These are phyloP conservation scores for Perccottus glenii DNA, from an alignment of 2,113 vertebrate species.

Conservation along the genomic window DNA sequence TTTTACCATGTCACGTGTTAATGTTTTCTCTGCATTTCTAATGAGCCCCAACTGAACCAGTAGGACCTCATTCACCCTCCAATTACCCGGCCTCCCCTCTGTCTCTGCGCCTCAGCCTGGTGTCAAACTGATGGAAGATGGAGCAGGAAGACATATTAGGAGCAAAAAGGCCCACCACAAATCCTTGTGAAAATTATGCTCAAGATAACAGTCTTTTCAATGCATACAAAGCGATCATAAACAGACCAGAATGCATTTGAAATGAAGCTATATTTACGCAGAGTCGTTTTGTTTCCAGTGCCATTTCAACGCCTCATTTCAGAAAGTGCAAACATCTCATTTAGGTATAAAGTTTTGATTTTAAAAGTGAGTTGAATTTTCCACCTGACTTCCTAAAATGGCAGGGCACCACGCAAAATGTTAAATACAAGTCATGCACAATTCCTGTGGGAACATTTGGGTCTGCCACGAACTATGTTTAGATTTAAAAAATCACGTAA, in stretches of 20 bases:
- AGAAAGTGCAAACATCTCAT: constrained; percentile 24
- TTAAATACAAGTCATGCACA: constrained; percentile 52
- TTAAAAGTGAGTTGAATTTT: constrained; percentile 12
- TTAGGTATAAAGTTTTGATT: constrained; percentile 33
- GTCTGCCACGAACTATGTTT: constrained; percentile 60
- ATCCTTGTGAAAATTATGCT: not conserved
- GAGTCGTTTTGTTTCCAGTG: not conserved
- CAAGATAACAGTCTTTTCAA: not conserved
- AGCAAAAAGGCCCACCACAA: constrained; percentile 6
- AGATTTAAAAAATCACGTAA: constrained; percentile 66
- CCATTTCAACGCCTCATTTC: not conserved
- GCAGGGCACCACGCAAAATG: constrained; percentile 43
- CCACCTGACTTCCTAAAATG: constrained; percentile 26
- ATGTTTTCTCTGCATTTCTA: constrained; percentile 10
- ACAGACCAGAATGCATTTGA: constrained; percentile 1
- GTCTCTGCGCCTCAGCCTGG: not conserved
- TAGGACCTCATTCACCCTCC: constrained; percentile 45
- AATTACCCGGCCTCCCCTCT: constrained; percentile 39
- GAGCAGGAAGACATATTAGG: not conserved
- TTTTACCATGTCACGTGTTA: constrained; percentile 50
- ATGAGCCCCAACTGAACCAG: constrained; percentile 51
- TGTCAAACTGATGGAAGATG: constrained; percentile 1
- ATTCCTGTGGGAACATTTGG: constrained; percentile 58
- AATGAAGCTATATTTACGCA: not conserved
- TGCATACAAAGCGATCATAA: constrained; percentile 4